These are phyloP conservation scores for Eretmochelys imbricata DNA, from an alignment of 2,113 vertebrate species.

Conservation along the genomic window DNA sequence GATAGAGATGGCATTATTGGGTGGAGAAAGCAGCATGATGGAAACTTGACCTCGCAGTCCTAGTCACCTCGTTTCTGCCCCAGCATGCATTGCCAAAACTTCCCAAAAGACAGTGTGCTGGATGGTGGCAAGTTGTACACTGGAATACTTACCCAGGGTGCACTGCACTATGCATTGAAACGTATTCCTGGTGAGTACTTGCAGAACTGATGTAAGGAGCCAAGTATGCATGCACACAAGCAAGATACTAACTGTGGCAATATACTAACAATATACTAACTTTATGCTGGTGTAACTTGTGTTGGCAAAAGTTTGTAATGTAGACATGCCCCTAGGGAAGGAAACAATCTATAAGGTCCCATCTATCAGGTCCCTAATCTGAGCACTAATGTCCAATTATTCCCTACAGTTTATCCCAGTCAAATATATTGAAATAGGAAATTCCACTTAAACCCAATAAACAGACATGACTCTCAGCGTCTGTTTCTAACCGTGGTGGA, in stretches of 20 bases:
- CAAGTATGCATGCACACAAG: no score
- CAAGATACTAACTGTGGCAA: no score
- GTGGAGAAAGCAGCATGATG: not conserved
- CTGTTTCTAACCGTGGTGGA: not conserved
- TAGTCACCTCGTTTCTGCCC: not conserved
- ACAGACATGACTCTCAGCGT: not conserved
- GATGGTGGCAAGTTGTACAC: not conserved
- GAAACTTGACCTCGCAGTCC: not conserved
- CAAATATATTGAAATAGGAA: not conserved
- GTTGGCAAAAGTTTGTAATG: no score
- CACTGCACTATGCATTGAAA: not conserved
- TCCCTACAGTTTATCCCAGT: constrained; percentile 1
- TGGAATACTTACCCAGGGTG: not conserved
- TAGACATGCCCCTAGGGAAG: not conserved
- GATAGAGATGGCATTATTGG: not conserved
- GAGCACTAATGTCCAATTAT: not conserved
- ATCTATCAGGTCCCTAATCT: not conserved
- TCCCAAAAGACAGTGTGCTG: not conserved
- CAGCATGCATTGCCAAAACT: not conserved
- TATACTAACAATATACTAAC: no score
- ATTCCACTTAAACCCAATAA: not conserved
- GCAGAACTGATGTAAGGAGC: no score
- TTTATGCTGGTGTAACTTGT: no score
- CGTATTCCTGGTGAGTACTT: not conserved
- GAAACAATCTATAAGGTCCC: constrained; percentile 48